phyloP scores from a whole-genome alignment of 2,888 invertebrate genomes.

The Brenthis ino region DNA sequence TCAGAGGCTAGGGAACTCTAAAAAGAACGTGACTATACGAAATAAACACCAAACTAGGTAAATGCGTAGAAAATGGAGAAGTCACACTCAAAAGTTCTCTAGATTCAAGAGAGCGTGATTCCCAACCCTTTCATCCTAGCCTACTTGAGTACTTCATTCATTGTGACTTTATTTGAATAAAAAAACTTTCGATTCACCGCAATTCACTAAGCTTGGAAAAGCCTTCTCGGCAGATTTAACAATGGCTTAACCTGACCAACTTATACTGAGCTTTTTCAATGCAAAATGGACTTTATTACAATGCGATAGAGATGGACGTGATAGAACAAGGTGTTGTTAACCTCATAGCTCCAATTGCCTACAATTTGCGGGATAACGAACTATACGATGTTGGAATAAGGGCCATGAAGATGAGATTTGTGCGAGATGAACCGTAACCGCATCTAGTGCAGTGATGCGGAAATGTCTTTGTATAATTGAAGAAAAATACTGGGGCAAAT shows the following conservation, averaged over 20 bases:
- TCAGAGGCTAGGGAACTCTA: too few relatives aligned
- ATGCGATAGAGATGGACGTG: neutral
- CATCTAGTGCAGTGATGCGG: constrained; percentile 38
- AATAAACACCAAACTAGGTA: neutral
- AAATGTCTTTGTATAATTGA: constrained; percentile 41
- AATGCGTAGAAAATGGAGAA: constrained; percentile 13
- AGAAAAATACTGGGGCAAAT: constrained; percentile 38
- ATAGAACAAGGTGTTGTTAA: constrained; percentile 28
- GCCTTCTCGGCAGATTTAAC: constrained; percentile 41
- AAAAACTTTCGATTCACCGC: constrained; percentile 37
- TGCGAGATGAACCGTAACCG: constrained; percentile 30
- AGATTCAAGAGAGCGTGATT: constrained; percentile 27
- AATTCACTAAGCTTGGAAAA: constrained; percentile 38
- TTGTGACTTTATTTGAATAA: constrained; percentile 33
- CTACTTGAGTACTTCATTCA: constrained; percentile 26
- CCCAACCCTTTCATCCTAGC: constrained; percentile 28
- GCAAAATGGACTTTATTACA: constrained; percentile 7
- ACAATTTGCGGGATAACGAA: constrained; percentile 26
- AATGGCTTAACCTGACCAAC: constrained; percentile 33
- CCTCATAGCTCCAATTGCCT: constrained; percentile 33
- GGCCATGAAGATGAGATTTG: constrained; percentile 20
- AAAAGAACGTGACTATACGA: too few relatives aligned
- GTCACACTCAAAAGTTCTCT: constrained; percentile 15
- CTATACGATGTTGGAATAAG: constrained; percentile 32
- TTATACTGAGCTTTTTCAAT: neutral